Evolutionary conservation across 2,113 vertebrate species (phyloP).

Genomic region (Zingel zingel): DNA sequence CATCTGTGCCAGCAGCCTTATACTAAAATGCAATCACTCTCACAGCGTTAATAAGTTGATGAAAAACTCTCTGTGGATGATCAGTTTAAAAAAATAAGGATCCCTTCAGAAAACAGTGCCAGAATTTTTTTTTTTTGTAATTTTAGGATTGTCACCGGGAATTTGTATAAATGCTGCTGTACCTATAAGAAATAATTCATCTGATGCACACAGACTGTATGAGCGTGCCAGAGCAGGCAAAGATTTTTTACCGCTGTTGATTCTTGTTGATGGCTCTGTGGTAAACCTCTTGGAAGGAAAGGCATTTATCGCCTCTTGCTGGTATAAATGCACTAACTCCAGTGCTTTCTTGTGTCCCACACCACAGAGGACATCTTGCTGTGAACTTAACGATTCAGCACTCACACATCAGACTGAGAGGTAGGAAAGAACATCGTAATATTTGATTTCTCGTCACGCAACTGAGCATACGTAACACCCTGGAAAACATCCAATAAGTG

Average conservation of each 20-base stretch:
- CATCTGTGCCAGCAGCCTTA: background rate
- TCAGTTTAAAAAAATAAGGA: conserved; percentile 3
- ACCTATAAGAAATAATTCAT: background rate
- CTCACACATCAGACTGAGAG: conserved; percentile 72
- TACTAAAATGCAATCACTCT: background rate
- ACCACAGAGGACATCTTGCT: conserved; percentile 69
- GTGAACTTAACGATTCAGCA: conserved; percentile 76
- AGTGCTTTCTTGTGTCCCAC: conserved; percentile 50
- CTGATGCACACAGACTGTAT: background rate
- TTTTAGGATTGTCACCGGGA: conserved; percentile 18
- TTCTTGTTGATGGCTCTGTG: conserved; percentile 60
- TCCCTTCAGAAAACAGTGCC: background rate
- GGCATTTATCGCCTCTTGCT: conserved; percentile 68
- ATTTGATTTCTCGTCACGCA: conserved; percentile 79
- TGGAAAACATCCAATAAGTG: conserved; percentile 73
- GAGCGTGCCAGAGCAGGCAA: background rate
- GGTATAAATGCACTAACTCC: conserved; percentile 69
- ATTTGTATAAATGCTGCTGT: background rate
- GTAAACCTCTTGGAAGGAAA: conserved; percentile 78
- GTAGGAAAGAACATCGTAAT: conserved; percentile 77
- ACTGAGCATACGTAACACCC: conserved; percentile 74
- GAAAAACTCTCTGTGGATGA: background rate
- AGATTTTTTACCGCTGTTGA: conserved; percentile 32
- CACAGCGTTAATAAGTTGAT: background rate
- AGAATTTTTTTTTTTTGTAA: background rate